Percentiles rank a stretch among this genome's conserved stretches.
Evolutionary conservation across 2,113 vertebrate genomes (phyloP).

Genomic region (Bombycilla garrulus): DNA sequence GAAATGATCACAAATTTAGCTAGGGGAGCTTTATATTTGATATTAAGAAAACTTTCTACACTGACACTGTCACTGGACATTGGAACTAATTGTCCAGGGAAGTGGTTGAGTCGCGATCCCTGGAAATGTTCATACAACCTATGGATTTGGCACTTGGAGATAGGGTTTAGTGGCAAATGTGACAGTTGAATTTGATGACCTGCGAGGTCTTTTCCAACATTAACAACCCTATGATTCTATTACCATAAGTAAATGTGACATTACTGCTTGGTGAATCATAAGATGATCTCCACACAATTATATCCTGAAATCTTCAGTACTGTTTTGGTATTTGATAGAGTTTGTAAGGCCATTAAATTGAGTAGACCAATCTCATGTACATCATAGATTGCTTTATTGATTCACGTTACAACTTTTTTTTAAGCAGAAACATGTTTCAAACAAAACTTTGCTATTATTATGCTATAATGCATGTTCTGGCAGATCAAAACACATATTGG

Average conservation of each 20-base stretch:
- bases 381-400: not conserved
- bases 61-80: not conserved
- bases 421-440: not conserved
- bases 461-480: not conserved
- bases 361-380: not conserved
- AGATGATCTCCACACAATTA: not conserved
- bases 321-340: not conserved
- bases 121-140: not conserved
- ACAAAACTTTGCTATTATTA: not conserved
- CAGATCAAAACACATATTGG: not conserved
- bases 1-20: not conserved
- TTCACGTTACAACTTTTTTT: not conserved
- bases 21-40: not conserved
- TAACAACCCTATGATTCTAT: not conserved
- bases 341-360: not conserved
- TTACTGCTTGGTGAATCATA: not conserved
- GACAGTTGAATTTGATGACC: not conserved
- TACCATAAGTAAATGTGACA: not conserved
- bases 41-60: not conserved
- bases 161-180: not conserved
- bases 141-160: too few relatives aligned
- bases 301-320: not conserved
- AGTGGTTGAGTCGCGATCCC: not conserved
- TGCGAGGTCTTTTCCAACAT: not conserved
- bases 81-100: not conserved